Conservation (phyloP, 2,888 invertebrate genomes). For the Sminthurinus aureus region DNA sequence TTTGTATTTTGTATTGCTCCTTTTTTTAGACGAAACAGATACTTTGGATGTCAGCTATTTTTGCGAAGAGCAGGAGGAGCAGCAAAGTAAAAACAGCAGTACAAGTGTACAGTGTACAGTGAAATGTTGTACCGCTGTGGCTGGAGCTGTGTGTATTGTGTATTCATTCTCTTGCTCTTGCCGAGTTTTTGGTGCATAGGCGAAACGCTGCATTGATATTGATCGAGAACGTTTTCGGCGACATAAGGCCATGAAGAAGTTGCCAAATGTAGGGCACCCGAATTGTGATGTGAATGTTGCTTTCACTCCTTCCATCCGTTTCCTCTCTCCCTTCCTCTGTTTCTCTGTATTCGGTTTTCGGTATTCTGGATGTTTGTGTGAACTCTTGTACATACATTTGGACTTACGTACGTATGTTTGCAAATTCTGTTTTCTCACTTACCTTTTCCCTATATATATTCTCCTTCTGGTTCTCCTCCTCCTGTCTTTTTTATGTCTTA, state of each 20-base stretch:
- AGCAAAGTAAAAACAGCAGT: too few species aligned
- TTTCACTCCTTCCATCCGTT: slow-evolving; percentile 30
- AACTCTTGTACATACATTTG: background rate
- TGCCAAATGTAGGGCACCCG: slow-evolving; percentile 51
- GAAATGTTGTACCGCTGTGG: background rate
- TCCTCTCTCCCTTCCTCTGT: slow-evolving; percentile 20
- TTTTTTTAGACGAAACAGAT: too few species aligned
- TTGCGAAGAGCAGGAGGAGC: too few species aligned
- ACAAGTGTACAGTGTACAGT: too few species aligned
- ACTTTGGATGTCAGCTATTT: too few species aligned
- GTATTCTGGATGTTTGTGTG: too few species aligned
- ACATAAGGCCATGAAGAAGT: slow-evolving; percentile 46
- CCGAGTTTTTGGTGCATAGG: slow-evolving; percentile 60
- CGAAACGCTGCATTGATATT: slow-evolving; percentile 60
- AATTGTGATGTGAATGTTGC: slow-evolving; percentile 44
- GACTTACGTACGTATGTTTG: background rate
- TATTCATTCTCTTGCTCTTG: slow-evolving; percentile 29
- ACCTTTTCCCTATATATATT: background rate
- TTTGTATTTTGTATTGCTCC: too few species aligned
- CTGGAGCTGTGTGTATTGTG: slow-evolving; percentile 12
- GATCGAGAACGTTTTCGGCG: slow-evolving; percentile 54
- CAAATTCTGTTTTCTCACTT: background rate
- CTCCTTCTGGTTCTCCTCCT: background rate
- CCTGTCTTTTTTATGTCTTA: background rate
- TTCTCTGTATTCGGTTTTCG: background rate